Conservation (phyloP, 1,140 invertebrate genomes). For the Papilio helenus region DNA sequence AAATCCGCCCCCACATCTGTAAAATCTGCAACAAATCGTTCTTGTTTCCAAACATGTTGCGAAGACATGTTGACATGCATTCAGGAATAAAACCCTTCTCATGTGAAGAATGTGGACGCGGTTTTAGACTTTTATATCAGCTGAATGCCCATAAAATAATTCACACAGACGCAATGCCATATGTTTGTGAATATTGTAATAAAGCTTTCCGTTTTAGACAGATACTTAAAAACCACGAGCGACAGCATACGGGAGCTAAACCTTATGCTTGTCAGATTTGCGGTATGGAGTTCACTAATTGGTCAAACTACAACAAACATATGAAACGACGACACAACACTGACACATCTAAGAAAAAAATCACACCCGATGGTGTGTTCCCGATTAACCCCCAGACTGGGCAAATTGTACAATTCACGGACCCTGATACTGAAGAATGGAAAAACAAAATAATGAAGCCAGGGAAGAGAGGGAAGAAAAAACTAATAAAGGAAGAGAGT, state of each 20-base stretch:
- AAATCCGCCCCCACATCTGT: slow-evolving; percentile 89
- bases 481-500: slow-evolving; percentile 54
- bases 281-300: slow-evolving; percentile 89
- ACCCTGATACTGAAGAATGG: slow-evolving; percentile 62
- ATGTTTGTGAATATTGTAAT: slow-evolving; percentile 88
- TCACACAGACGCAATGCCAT: slow-evolving; percentile 94
- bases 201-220: slow-evolving; percentile 89
- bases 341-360: slow-evolving; percentile 74
- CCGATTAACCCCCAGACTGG: slow-evolving; percentile 69
- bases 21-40: slow-evolving; percentile 87
- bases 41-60: slow-evolving; percentile 59
- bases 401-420: slow-evolving; percentile 59
- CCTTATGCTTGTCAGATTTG: slow-evolving; percentile 85
- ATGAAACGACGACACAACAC: slow-evolving; percentile 88
- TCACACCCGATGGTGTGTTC: slow-evolving; percentile 68
- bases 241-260: slow-evolving; percentile 86
- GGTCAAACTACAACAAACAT: slow-evolving; percentile 90
- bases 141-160: slow-evolving; percentile 79
- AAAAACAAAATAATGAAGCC: slow-evolving; percentile 67
- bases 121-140: slow-evolving; percentile 85
- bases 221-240: slow-evolving; percentile 86
- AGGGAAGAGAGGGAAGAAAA: slow-evolving; percentile 57
- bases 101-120: slow-evolving; percentile 88
- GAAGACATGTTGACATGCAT: slow-evolving; percentile 85
- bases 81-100: slow-evolving; percentile 89